A percentile compares a stretch with the other conserved stretches of the same genome.
phyloP scores from a whole-genome alignment of 2,888 invertebrate species.

The Thecocarcelia acutangulata region DNA sequence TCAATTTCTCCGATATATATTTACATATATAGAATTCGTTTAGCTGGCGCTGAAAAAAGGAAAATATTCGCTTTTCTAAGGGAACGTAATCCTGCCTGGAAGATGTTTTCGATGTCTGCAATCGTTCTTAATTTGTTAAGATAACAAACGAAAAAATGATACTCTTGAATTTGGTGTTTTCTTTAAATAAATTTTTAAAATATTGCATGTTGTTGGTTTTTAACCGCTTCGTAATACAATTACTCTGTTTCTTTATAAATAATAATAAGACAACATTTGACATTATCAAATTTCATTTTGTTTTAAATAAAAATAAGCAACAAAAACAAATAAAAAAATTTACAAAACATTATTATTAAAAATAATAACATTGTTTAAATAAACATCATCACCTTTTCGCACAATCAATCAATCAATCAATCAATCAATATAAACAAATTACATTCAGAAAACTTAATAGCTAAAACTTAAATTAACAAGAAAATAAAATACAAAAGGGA shows the following conservation, averaged over 20 bases:
- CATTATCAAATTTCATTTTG: constrained; percentile 37
- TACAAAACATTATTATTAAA: constrained; percentile 56
- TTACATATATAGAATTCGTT: too few species aligned
- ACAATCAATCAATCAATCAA: constrained; percentile 39
- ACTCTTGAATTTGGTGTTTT: constrained; percentile 40
- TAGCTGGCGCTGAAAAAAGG: too few species aligned
- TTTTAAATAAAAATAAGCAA: constrained; percentile 69
- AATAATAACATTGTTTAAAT: constrained; percentile 58
- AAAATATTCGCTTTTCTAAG: too few species aligned
- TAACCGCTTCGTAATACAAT: constrained; percentile 29
- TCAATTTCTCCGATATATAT: too few species aligned
- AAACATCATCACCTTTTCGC: constrained; percentile 37
- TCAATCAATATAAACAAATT: constrained; percentile 47
- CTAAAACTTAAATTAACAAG: constrained; percentile 41
- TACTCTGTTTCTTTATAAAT: constrained; percentile 23
- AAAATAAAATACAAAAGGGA: constrained; percentile 62
- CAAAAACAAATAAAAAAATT: constrained; percentile 68
- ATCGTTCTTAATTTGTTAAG: constrained; percentile 58
- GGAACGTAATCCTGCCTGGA: background rate
- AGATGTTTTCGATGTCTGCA: constrained; percentile 36
- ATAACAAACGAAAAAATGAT: constrained; percentile 34
- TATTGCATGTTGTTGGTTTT: constrained; percentile 55
- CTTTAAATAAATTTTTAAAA: constrained; percentile 40
- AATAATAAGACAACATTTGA: constrained; percentile 61
- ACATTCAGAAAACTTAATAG: constrained; percentile 55